Base-by-base conservation (phyloP, 30 jellyfish, hydroid and myxozoan genomes). In the Aurelia aurita complex sp. Pacific region DNA sequence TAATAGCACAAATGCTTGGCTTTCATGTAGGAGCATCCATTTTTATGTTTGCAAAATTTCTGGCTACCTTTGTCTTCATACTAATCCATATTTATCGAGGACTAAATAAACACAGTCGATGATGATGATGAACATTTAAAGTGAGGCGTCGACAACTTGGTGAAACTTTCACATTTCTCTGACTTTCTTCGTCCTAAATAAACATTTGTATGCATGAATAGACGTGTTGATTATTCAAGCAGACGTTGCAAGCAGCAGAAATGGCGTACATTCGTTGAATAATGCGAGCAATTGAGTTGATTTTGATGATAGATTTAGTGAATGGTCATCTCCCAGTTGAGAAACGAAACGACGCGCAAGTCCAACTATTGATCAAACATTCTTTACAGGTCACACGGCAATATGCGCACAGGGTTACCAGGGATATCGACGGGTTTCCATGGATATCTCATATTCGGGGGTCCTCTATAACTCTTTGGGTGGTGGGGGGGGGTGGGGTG, bases 321-420 rank as follows among this genome's bases (percentile, higher is more conserved):
- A 68, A 68, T 68, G 38, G 78, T 38, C 88, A 62, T 64, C 79
- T 50, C 83, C 17, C 77, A 36, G 66, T 50, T 63, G 57, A 46
- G 57, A 46, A 46, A 13, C 53, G 51, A 81, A 81, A 81, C 90
- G 90, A 81, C 90, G 90, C 90, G 67, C 57, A 46, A 46, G 57
- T 81, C 83, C 90, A 57, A 71, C 90, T 40, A 81, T 81, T 69
- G 90, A 81, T 81, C 83, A 69, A 81, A 81, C 90, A 81, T 81
- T 81, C 90, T 81, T 81, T 5, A 61, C 90, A 81, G 90, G 90
- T 81, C 90, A 81, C 90, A 81, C 83, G 90, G 90, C 83, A 81
- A 59, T 35, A 8, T 11, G 83, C 17, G 53, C 90, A 81, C 90
- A 81, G 83, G 90, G 90, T 10, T 54, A 81, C 90, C 57, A 81